Evolutionary conservation across 2,113 vertebrate genomes (phyloP), one percentile per base, ranked within the genome.

Genomic region (Python bivittatus): DNA sequence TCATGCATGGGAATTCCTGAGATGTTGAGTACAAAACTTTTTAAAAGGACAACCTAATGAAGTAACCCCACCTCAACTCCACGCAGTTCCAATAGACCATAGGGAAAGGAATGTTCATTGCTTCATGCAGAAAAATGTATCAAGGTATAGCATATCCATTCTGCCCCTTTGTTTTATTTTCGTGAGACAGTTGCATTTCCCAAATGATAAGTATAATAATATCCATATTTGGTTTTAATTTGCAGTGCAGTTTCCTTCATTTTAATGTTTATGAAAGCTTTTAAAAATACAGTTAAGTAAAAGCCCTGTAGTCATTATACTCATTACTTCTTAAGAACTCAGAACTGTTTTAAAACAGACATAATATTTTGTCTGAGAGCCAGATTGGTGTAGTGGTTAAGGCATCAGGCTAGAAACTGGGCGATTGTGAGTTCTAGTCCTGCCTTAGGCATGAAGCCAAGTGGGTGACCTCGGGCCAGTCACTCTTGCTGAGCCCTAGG

Each of bases 211-310:
- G 97, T 96, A 96, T 96, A 93, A 90, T 96, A 91, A 88, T 93
- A 89, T 86, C 17, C 0, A 88, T 95, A 90, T 97, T 97, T 97
- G 91, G 92, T 64, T 96, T 97, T 97, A 98, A 97, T 95, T 95
- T 96, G 96, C 94, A 97, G 96, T 96, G 95, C 97, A 97, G 97
- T 97, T 96, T 86, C 94, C 90, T 97, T 97, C 97, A 96, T 94
- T 97, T 94, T 54, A 15, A 93, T 97, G 97, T 97, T 97, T 97
- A 97, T 97, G 95, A 97, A 97, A 97, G 96, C 88, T 94, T 96
- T 97, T 95, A 53, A 96, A 97, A 95, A 96, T 94, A 93, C 96
- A 86, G 92, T 96, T 96, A 96, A 96, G 89, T 60, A 17, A 95
- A 97, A 97, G 92, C 79, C 84, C 96, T 96, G 93, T 91, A 90